These are phyloP conservation scores for Caenorhabditis elegans DNA, from an alignment of 1,140 invertebrate genomes.

Conservation along the genomic window DNA sequence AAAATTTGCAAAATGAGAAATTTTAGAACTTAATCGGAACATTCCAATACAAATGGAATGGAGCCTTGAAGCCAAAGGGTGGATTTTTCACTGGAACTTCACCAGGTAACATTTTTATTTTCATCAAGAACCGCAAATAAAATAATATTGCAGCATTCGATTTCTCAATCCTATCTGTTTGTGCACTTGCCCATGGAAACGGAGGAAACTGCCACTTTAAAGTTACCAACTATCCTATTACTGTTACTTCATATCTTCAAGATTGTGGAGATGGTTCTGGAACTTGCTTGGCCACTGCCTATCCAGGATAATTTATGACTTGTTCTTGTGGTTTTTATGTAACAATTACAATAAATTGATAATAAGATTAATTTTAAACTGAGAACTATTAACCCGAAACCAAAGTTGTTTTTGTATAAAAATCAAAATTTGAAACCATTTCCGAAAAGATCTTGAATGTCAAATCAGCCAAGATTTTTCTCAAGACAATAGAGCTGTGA, in stretches of 20 bases:
- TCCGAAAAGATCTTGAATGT: too few relatives aligned
- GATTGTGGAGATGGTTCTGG: slow-evolving; percentile 51
- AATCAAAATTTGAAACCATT: too few relatives aligned
- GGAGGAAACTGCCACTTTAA: slow-evolving; percentile 53
- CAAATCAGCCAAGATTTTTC: too few relatives aligned
- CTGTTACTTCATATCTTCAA: slow-evolving; percentile 58
- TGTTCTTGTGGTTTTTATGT: background rate
- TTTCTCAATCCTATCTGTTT: slow-evolving; percentile 59
- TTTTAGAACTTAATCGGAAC: slow-evolving; percentile 56
- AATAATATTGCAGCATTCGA: slow-evolving; percentile 62
- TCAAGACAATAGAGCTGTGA: too few relatives aligned
- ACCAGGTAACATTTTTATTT: slow-evolving; percentile 46
- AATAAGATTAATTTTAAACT: too few relatives aligned
- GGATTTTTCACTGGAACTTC: slow-evolving; percentile 60
- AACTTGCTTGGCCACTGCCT: slow-evolving; percentile 55
- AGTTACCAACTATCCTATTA: slow-evolving; percentile 52
- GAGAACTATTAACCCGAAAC: too few relatives aligned
- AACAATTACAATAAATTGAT: too few relatives aligned
- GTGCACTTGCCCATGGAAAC: slow-evolving; percentile 55
- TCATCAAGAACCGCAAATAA: too few relatives aligned
- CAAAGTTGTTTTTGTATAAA: too few relatives aligned
- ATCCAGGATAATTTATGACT: slow-evolving; percentile 39
- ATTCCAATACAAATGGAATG: slow-evolving; percentile 61
- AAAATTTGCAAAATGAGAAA: background rate
- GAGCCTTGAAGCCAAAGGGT: slow-evolving; percentile 50